These are phyloP conservation scores for Motacilla alba DNA, from an alignment of 2,113 vertebrate species.

Conservation along the genomic window DNA sequence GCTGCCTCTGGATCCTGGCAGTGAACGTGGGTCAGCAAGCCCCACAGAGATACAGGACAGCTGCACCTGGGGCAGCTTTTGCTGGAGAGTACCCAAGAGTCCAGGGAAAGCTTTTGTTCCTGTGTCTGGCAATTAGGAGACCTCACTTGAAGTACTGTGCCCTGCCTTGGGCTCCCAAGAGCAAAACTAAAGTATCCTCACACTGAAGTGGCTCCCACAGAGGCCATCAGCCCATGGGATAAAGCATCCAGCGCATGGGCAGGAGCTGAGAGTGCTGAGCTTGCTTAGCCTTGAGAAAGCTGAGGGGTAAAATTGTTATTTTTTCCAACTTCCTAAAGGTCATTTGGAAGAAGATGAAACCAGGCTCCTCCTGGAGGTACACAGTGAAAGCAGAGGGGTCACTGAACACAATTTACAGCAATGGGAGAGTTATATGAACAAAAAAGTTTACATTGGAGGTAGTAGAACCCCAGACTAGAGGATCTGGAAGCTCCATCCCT, in stretches of 20 bases:
- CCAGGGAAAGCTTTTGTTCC: background rate
- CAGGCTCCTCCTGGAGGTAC: background rate
- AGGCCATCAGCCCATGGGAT: background rate
- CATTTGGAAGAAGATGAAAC: background rate
- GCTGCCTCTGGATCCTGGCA: background rate
- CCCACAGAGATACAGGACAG: background rate
- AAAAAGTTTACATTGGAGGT: background rate
- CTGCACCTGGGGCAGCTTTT: background rate
- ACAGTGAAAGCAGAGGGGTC: background rate
- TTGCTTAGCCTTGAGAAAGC: background rate
- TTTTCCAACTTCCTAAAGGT: background rate
- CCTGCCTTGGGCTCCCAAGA: background rate
- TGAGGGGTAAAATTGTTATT: background rate
- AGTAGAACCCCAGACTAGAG: background rate
- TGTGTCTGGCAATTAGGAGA: background rate
- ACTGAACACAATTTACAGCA: background rate
- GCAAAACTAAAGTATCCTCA: background rate
- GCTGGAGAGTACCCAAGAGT: background rate
- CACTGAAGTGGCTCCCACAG: background rate
- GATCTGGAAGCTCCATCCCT: background rate
- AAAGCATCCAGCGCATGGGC: background rate
- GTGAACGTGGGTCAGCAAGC: background rate
- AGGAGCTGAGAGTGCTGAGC: background rate
- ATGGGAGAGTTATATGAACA: background rate
- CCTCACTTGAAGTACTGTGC: background rate